phyloP scores from a whole-genome alignment of 2,113 vertebrate genomes.

The Etheostoma cragini region DNA sequence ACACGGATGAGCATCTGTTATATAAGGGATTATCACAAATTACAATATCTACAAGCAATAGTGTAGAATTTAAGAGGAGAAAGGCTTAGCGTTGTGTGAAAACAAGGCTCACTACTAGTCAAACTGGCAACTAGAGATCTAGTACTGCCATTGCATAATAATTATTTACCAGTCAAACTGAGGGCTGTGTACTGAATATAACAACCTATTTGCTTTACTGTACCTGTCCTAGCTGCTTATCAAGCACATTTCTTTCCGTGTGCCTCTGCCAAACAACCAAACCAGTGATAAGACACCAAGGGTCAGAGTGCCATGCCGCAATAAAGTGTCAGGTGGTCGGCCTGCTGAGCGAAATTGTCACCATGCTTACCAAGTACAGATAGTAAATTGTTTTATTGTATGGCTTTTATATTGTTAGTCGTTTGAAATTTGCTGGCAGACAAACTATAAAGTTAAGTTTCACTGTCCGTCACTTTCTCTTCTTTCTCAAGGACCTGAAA shows the following conservation, averaged over 20 bases:
- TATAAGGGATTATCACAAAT: slow-evolving; percentile 5
- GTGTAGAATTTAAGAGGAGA: neutral
- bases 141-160: neutral
- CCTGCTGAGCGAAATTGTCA: slow-evolving; percentile 9
- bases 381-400: slow-evolving; percentile 19
- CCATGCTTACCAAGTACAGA: neutral
- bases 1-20: neutral
- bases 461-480: neutral
- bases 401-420: slow-evolving; percentile 12
- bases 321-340: slow-evolving; percentile 54
- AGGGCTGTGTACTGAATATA: neutral
- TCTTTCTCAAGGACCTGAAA: neutral
- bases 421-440: slow-evolving; percentile 4
- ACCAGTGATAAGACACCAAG: slow-evolving; percentile 42
- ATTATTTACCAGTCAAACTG: slow-evolving; percentile 11
- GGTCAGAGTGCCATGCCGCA: slow-evolving; percentile 25
- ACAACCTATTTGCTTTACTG: slow-evolving; percentile 67
- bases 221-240: slow-evolving; percentile 53
- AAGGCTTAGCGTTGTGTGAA: neutral
- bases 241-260: slow-evolving; percentile 58
- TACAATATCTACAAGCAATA: neutral
- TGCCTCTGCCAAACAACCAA: slow-evolving; percentile 48
- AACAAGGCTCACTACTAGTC: neutral
- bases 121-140: neutral
- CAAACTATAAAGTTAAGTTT: neutral